Evolutionary conservation across 1,140 invertebrate species (phyloP), one percentile per base, ranked within the genome.

Genomic region (Euglossa dilemma): DNA sequence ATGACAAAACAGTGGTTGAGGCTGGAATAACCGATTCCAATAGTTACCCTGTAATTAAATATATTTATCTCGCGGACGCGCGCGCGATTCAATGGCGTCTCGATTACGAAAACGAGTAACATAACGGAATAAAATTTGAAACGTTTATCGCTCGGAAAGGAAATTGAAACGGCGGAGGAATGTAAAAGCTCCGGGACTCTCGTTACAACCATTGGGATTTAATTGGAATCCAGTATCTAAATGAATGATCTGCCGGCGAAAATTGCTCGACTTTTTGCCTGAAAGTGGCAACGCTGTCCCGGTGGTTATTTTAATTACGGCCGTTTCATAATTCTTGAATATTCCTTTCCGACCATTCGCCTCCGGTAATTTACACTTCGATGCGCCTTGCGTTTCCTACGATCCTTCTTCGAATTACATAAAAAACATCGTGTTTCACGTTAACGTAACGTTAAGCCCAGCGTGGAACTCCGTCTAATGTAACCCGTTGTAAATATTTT

Each of bases 181-280:
- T 59, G 50, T 43, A 66, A 66, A 77, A 56, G 14, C 28, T 45
- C 25, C 61, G 12, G 36, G 43, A 57, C 69, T 67, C 64, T 9
- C 54, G 54, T 71, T 79, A 71, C 64, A 50, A 9, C 52, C 6
- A 2, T 23, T 9, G 43, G 14, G 16, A 45, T 28, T 64, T 64
- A 64, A 80, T 80, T 80, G 56, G 23, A 63, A 63, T 25, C 69
- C 45, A 59, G 20, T 59, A 73, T 80, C 57, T 54, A 43, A 59
- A 43, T 16, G 57, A 50, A 52, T 64, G 43, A 80, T 80, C 56
- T 52, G 28, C 11, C 7, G 16, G 23, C 54, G 50, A 61, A 80
- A 23, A 63, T 54, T 64, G 45, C 72, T 72, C 25, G 1, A 23
- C 18, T n/a, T 25, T n/a, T 52, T 43, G 1, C 14, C 52, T 63